Conservation (phyloP, 2,113 vertebrate genomes). For the Vimba vimba region DNA sequence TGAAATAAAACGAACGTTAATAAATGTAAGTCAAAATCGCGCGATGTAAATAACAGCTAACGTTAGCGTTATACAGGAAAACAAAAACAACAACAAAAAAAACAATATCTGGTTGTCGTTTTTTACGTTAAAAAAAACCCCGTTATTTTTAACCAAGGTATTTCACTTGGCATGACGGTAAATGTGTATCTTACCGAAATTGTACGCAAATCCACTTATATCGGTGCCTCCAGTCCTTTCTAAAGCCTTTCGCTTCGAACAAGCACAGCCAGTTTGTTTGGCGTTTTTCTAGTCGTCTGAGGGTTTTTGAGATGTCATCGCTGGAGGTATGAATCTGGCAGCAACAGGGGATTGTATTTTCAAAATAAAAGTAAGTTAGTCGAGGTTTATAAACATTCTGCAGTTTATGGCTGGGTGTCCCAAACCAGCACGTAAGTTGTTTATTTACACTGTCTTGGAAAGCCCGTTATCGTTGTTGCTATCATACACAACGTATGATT, state of each 20-base stretch:
- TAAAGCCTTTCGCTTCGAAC: background rate
- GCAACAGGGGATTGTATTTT: background rate
- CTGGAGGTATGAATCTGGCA: background rate
- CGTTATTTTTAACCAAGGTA: background rate
- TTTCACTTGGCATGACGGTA: background rate
- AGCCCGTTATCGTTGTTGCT: too few relatives aligned
- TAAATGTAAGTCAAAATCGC: background rate
- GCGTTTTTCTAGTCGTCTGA: background rate
- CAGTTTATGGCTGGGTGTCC: background rate
- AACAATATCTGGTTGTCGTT: background rate
- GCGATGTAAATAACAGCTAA: background rate
- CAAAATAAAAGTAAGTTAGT: conserved; percentile 19
- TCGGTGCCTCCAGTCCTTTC: background rate
- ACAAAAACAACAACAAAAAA: too few relatives aligned
- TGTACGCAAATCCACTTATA: background rate
- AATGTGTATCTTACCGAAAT: conserved; percentile 29
- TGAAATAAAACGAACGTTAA: too few relatives aligned
- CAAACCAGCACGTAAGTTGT: background rate
- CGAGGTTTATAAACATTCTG: background rate
- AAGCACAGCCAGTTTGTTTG: background rate
- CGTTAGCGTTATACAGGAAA: too few relatives aligned
- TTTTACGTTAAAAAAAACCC: background rate
- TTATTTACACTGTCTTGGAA: too few relatives aligned
- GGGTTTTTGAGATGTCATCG: conserved; percentile 15
- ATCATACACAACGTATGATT: too few relatives aligned